Evolutionary conservation across 2,113 vertebrate species (phyloP), one percentile per base, ranked within the genome.

Genomic region (Apodemus speciosus): DNA sequence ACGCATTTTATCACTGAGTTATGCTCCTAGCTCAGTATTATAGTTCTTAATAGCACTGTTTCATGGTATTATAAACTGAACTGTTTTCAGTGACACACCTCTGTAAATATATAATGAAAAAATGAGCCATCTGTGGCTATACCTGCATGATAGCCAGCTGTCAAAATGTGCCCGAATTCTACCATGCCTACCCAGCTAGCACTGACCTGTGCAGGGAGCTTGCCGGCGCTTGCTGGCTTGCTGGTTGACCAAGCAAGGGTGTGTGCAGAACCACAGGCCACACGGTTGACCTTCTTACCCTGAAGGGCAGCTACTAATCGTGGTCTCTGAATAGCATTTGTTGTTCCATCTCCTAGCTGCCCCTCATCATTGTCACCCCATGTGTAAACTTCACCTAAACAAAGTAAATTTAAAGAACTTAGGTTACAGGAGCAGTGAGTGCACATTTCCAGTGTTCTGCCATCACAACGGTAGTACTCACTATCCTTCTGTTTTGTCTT

Each of bases 311-410:
- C 99, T 53, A 99, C 99, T 87, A 99, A 98, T 25, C 99, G 98
- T 0, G 99, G 99, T 97, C 99, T 98, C 96, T 99, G 99, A 96
- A 99, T 99, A 96, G 99, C 99, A 20, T 99, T 99, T 27, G 99
- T 99, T 87, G 99, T 99, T 72, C 99, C 99, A 71, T 99, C 99
- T 95, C 99, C 99, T 73, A 99, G 99, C 62, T 99, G 99, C 25
- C 99, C 99, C 97, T 99, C 99, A 32, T 99, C 99, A 60, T 99
- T 99, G 98, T 99, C 99, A 0, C 99, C 99, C 99, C 99, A 99
- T 0, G 99, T 99, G 96, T 99, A 99, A 56, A 99, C 99, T 97
- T 99, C 99, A 71, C 99, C 99, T 99, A 97, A 93, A 95, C 0
- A 25, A 69, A 88, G 77, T 1, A 3, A 35, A 87, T 60, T 38